Evolutionary conservation across 2,888 invertebrate genomes (phyloP).

Genomic region (Folsomia manolachei): DNA sequence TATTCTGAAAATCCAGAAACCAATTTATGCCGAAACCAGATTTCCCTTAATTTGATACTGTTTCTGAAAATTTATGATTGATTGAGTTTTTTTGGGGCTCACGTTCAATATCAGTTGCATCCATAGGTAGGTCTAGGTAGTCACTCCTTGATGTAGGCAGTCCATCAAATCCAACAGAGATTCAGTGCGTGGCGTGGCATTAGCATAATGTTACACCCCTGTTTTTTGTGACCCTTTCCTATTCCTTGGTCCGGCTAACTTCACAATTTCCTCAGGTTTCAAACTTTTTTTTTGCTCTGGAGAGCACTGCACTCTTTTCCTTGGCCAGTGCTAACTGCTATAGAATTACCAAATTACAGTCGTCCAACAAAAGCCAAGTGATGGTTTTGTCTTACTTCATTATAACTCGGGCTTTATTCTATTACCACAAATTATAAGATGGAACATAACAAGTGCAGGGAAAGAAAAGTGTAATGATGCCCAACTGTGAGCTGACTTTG

Average conservation of each 20-base stretch:
- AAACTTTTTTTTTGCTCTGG: no score
- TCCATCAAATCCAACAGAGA: not conserved
- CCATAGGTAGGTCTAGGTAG: no score
- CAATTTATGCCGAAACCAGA: no score
- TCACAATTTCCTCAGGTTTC: not conserved
- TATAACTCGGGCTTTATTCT: not conserved
- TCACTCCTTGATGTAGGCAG: no score
- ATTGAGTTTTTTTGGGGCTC: no score
- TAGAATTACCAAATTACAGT: conserved; percentile 18
- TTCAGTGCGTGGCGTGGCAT: not conserved
- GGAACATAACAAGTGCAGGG: not conserved
- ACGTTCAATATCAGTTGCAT: no score
- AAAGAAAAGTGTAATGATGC: not conserved
- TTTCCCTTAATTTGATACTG: no score
- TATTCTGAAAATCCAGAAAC: no score
- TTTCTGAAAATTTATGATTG: no score
- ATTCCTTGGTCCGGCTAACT: not conserved
- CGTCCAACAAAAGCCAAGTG: not conserved
- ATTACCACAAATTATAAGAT: not conserved
- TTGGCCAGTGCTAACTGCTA: not conserved
- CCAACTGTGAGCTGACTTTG: not conserved
- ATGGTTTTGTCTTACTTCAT: not conserved
- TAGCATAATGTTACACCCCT: not conserved
- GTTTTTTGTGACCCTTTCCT: not conserved
- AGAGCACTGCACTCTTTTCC: not conserved